Base-by-base conservation (phyloP, 2,888 invertebrate species). In the Trichogramma dendrolimi region DNA sequence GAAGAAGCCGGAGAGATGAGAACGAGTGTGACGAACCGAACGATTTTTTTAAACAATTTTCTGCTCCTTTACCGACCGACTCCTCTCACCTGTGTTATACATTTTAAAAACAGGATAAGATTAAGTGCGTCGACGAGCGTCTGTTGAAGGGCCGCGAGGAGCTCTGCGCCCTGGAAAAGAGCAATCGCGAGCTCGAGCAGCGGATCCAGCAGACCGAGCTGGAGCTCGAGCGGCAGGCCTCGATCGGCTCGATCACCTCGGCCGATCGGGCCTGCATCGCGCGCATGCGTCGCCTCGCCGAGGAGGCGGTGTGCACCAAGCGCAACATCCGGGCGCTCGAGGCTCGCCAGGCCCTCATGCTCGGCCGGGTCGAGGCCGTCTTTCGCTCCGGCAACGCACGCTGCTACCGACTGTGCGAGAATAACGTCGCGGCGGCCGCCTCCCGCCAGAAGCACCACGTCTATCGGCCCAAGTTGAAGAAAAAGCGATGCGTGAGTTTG, bases 101-200 rank as follows among this genome's bases (percentile, higher is more conserved):
- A 27, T 56, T 51, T 55, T 27, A 27, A 27, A 27, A 27, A 10
- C 55, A 78, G 78, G 74, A 75, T 11, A 73, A 73, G 63, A 77
- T 78, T 55, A 77, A 77, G 46, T 67, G 68, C 4, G 71, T 74
- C 0, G 78, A 77, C 40, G 68, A 76, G 4, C 67, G 74, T 55
- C 62, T 77, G 4, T 74, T 76, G 57, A 75, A 79, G 61, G 67
- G 67, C 0, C 68, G 62, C n/a, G 73, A 74, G 70, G 70, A 75
- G 53, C 58, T 79, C n/a, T 73, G 73, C 11, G 74, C 73, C 0
- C 49, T 78, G 5, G 70, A 71, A 49, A 48, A 69, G 5, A 63
- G 63, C 7, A 78, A 78, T 48, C 65, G 69, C 4, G 77, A 77
- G 50, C 68, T 74, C 59, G 65, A 68, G 4, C 64, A 70, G 6